Conservation (phyloP, 2,113 vertebrate species). For the Onychostoma macrolepis region DNA sequence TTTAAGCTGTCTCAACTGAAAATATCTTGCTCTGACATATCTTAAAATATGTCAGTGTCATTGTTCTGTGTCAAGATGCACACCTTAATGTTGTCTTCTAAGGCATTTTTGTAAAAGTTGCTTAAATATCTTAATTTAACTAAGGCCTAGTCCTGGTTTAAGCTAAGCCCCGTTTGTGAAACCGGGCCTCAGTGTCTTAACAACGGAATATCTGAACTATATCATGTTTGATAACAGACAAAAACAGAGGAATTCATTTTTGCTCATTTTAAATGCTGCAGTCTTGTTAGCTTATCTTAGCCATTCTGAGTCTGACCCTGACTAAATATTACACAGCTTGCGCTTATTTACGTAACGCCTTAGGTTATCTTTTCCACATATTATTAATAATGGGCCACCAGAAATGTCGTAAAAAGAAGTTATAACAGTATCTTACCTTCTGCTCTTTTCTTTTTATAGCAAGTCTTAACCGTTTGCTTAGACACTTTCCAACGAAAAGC, state of each 20-base stretch:
- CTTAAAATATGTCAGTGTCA: too few species aligned
- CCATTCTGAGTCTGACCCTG: neutral
- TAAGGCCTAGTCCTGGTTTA: too few species aligned
- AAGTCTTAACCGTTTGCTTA: neutral
- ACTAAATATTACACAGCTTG: neutral
- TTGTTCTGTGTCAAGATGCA: too few species aligned
- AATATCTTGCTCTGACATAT: too few species aligned
- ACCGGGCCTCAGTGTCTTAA: neutral
- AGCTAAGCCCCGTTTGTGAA: too few species aligned
- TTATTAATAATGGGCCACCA: neutral
- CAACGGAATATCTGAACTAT: neutral
- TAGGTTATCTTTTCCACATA: neutral
- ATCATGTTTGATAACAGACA: neutral
- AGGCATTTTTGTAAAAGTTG: too few species aligned
- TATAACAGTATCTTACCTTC: slow-evolving; percentile 4
- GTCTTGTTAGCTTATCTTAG: neutral
- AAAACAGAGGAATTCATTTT: neutral
- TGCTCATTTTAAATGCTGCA: neutral
- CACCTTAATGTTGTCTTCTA: too few species aligned
- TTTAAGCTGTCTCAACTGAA: too few species aligned
- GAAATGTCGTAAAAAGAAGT: neutral
- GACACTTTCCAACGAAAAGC: neutral
- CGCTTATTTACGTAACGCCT: neutral
- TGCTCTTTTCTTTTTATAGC: neutral
- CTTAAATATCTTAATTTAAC: too few species aligned